Evolutionary conservation across 1,140 invertebrate genomes (phyloP).

Genomic region (Nomia melanderi): DNA sequence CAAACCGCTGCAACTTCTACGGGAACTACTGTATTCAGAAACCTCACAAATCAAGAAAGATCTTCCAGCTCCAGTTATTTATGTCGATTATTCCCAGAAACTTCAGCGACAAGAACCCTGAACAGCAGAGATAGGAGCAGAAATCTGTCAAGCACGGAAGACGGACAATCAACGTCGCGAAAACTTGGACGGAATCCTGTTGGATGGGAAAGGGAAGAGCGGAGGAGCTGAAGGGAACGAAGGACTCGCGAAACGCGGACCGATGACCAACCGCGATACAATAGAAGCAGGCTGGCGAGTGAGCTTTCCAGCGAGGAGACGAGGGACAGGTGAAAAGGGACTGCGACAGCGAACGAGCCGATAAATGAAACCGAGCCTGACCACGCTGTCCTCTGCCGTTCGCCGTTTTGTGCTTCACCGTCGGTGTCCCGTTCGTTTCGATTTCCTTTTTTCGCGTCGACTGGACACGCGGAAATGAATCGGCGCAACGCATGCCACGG

Average conservation of each 20-base stretch:
- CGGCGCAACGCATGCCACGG: neutral
- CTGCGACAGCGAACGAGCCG: neutral
- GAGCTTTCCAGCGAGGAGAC: neutral
- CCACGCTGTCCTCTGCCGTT: neutral
- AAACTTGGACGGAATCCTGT: neutral
- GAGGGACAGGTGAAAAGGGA: neutral
- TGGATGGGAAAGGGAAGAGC: neutral
- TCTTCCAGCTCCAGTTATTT: too few relatives aligned
- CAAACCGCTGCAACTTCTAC: too few relatives aligned
- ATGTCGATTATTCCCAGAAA: too few relatives aligned
- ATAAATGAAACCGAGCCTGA: conserved; percentile 37
- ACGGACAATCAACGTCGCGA: neutral
- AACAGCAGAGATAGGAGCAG: too few relatives aligned
- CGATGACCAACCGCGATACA: conserved; percentile 34
- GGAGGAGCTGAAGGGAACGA: neutral
- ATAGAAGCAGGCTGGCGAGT: neutral
- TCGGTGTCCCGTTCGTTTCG: conserved; percentile 11
- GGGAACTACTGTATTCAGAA: too few relatives aligned
- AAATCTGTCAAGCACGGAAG: neutral
- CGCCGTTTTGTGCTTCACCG: neutral
- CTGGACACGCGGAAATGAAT: conserved; percentile 26
- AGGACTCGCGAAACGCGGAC: conserved; percentile 5
- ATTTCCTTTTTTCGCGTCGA: conserved; percentile 15
- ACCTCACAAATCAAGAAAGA: too few relatives aligned
- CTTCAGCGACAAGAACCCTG: too few relatives aligned